Evolutionary conservation across 2,888 invertebrate species (phyloP), one percentile per base, ranked within the genome.

Genomic region (Macroteleia sp.): DNA sequence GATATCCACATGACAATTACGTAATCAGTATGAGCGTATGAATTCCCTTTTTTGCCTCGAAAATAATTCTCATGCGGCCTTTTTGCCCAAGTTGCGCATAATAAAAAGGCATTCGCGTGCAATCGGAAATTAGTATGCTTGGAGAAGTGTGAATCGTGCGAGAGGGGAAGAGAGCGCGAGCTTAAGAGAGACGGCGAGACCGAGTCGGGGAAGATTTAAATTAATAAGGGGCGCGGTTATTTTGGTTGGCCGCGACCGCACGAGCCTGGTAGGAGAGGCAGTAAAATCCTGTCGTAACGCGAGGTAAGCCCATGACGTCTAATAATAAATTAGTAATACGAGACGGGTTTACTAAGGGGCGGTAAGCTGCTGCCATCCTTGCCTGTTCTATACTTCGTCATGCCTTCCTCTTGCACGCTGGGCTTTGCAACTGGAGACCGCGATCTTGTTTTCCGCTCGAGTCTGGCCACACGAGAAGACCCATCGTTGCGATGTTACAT

Each of bases 271-370:
- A 41, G 59, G 61, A 50, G 74, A 82, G 50, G 64, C 54, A 50
- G 62, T 75, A 82, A 88, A 88, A 88, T 87, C 82, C 81, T 78
- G 80, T 66, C 69, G 83, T 84, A 84, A 85, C 77, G 75, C 69
- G 81, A 83, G 81, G 79, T 81, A 84, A 87, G 85, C 85, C 84
- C 82, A 81, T 86, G 88, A 85, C 84, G 82, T 73, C 81, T 82
- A 87, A 88, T 89, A 89, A 89, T 91, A 89, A 90, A 90, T 90
- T 89, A 90, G 91, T 88, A 90, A 90, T 84, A 85, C 79, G 89
- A 90, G 90, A 85, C 82, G 84, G 82, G 82, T 84, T 82, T 79
- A 78, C 83, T 82, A 82, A 85, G 82, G 84, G 83, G 83, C 84
- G 83, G 86, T 84, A 85, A 83, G 77, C 78, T 85, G 64, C 81